Percentiles rank a stretch among this genome's conserved stretches.
These are phyloP conservation scores for Drosophila pandora DNA, from an alignment of 1,140 invertebrate genomes.

Conservation along the genomic window DNA sequence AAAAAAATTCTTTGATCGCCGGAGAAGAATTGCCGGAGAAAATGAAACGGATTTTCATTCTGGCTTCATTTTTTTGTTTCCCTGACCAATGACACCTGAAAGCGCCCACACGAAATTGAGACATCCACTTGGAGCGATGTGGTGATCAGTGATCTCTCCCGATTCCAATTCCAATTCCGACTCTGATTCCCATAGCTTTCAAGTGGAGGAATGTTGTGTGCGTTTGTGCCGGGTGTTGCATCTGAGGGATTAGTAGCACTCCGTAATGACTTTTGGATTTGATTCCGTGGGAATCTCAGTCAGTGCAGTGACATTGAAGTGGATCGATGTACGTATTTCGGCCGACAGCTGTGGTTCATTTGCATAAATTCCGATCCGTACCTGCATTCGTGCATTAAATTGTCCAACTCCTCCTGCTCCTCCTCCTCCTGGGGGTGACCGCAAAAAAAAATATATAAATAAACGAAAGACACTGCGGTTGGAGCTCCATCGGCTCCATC, in stretches of 20 bases:
- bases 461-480: constrained; percentile 25
- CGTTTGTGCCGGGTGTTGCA: constrained; percentile 55
- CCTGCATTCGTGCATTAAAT: constrained; percentile 75
- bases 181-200: constrained; percentile 33
- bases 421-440: constrained; percentile 31
- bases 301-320: constrained; percentile 57
- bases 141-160: constrained; percentile 6
- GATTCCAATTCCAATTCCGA: constrained; percentile 8
- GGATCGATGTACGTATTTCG: constrained; percentile 8
- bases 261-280: constrained; percentile 74
- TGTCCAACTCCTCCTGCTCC: constrained; percentile 31
- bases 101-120: constrained; percentile 77
- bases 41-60: constrained; percentile 67
- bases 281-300: constrained; percentile 58
- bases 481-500: constrained; percentile 61
- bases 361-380: constrained; percentile 67
- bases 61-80: constrained; percentile 8
- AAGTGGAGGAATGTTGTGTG: constrained; percentile 49
- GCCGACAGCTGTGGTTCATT: constrained; percentile 51
- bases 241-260: constrained; percentile 70
- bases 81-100: constrained; percentile 64
- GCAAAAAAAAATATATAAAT: constrained; percentile 33
- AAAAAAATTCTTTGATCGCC: constrained; percentile 31
- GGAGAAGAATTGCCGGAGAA: constrained; percentile 22
- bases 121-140: constrained; percentile 35